phyloP scores from a whole-genome alignment of 2,113 vertebrate genomes.

The Tragelaphus scriptus region DNA sequence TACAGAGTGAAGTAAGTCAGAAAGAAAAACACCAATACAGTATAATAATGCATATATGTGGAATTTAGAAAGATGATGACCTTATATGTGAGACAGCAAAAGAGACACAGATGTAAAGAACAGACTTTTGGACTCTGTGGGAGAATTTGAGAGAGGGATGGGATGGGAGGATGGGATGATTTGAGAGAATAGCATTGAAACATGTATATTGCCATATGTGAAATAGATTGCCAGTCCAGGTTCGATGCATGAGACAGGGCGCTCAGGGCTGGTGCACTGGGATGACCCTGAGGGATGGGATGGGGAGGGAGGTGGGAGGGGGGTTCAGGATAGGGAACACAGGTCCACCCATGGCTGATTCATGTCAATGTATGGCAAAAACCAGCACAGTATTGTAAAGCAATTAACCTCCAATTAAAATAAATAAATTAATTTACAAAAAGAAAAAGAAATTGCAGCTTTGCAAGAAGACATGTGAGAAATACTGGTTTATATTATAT shows the following conservation, averaged over 20 bases:
- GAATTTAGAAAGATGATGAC: neutral
- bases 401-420: neutral
- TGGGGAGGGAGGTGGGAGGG: neutral
- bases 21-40: neutral
- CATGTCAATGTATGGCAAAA: neutral
- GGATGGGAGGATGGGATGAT: neutral
- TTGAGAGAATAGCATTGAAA: neutral
- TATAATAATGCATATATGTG: neutral
- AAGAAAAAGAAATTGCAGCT: neutral
- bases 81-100: neutral
- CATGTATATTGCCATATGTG: neutral
- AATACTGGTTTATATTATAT: accelerated
- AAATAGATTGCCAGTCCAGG: neutral
- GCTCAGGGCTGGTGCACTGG: neutral
- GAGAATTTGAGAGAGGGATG: neutral
- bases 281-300: neutral
- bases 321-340: neutral
- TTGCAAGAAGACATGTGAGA: neutral
- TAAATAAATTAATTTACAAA: neutral
- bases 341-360: neutral
- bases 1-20: neutral
- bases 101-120: neutral
- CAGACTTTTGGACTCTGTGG: neutral
- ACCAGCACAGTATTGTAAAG: neutral
- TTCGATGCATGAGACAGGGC: neutral